phyloP scores from a whole-genome alignment of 2,797 vertebrate genomes.

The Glossophaga mutica region DNA sequence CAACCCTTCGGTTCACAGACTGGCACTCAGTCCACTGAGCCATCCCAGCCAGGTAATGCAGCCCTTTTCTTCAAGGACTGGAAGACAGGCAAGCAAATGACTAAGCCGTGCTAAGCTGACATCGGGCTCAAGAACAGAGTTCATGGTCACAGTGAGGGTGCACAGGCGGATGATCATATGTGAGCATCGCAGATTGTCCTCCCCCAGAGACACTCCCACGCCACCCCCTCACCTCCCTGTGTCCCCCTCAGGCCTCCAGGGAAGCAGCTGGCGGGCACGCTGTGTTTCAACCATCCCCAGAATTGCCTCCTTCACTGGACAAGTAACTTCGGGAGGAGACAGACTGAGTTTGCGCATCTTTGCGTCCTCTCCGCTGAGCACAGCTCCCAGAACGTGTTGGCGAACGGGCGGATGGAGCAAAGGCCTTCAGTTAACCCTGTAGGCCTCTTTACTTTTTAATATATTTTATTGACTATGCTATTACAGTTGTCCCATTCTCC shows the following conservation, averaged over 20 bases:
- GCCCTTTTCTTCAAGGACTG: background rate
- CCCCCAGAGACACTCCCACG: rapidly evolving
- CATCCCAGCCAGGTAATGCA: too few species aligned
- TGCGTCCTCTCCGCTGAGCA: background rate
- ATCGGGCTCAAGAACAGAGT: rapidly evolving
- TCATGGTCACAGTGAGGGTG: rapidly evolving
- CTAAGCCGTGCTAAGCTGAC: rapidly evolving
- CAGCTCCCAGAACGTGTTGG: background rate
- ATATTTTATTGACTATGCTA: too few species aligned
- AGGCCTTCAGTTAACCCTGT: background rate
- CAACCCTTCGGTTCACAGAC: too few species aligned
- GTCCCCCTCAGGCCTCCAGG: rapidly evolving
- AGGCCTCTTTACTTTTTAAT: background rate
- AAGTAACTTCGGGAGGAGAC: background rate
- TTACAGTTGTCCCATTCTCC: too few species aligned
- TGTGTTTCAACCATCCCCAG: background rate
- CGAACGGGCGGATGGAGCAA: background rate
- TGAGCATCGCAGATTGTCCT: background rate
- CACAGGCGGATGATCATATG: rapidly evolving
- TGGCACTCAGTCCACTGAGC: too few species aligned
- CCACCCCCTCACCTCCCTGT: rapidly evolving
- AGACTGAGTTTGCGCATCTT: background rate
- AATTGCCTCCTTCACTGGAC: background rate
- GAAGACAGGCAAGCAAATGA: background rate
- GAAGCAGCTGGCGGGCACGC: rapidly evolving